Base-by-base conservation (phyloP, 2,797 vertebrate species). In the Sandelia bainsii region DNA sequence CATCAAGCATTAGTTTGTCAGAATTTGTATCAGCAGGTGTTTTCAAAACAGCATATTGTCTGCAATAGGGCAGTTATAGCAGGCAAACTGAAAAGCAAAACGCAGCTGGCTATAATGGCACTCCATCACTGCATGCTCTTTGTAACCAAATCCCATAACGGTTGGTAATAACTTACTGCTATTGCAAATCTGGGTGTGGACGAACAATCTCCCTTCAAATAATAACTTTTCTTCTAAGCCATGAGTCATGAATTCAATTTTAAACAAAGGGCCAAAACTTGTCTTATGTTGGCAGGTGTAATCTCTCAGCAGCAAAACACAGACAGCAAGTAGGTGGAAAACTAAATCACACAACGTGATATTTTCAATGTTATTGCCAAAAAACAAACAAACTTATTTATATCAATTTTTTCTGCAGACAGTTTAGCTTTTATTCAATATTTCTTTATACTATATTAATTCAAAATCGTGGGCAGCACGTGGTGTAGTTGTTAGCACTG, bases 231-330 rank as follows among this genome's bases (percentile, higher is more conserved):
- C 44, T 32, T 62, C 20, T 37, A 50, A 62, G 25, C 51, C n/a
- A 39, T n/a, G 25, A 42, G 14, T 58, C 16, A 61, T 52, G 14
- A 53, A 44, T 70, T 46, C 61, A 51, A 45, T 22, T 5, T 19
- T 1, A 19, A 64, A 58, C 27, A 29, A 59, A 67, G 37, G 11
- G 8, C 44, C 12, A 52, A 27, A 62, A 27, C 34, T 34, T 10
- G 29, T 60, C 34, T 27, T 46, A 16, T 57, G 17, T 17, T 53
- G 37, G 10, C 42, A 39, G 23, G 27, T 52, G 8, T 0, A 1
- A 44, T 23, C 7, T 44, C 49, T 44, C 34, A 27, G 22, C 14
- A 68, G 3, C 16, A 29, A 29, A 29, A 29, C 4, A 29, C 29
- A 29, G 34, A 16, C 13, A 14, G 13, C 39, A 46, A 7, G 17